A percentile compares a stretch with the other conserved stretches of the same genome.
phyloP scores from a whole-genome alignment of 2,113 vertebrate genomes.

The Melanotaenia duboulayi region DNA sequence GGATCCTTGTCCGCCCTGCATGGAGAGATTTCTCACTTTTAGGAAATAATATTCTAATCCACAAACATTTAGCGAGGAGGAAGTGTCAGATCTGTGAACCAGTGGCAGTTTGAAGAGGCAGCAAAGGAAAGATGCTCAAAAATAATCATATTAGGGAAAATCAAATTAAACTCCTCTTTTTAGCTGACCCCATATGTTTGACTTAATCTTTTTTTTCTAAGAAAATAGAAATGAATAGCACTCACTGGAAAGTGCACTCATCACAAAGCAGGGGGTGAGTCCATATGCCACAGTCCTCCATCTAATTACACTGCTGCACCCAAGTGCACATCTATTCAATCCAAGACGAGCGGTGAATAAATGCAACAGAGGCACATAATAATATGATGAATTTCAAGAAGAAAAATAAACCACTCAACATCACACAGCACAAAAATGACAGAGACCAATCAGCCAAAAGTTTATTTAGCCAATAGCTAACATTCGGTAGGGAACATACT shows the following conservation, averaged over 20 bases:
- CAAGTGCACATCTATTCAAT: constrained; percentile 27
- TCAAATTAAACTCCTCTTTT: constrained; percentile 56
- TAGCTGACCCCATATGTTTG: constrained; percentile 58
- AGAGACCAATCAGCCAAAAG: too few relatives aligned
- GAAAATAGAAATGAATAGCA: constrained; percentile 56
- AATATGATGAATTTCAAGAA: background rate
- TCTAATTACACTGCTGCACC: constrained; percentile 47
- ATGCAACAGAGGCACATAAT: background rate
- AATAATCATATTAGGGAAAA: constrained; percentile 48
- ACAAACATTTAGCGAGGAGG: background rate
- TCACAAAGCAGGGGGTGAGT: constrained; percentile 24
- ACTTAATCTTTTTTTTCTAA: constrained; percentile 36
- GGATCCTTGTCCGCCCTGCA: too few relatives aligned
- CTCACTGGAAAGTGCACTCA: constrained; percentile 35
- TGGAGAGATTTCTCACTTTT: background rate
- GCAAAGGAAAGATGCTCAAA: background rate
- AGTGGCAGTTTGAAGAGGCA: background rate
- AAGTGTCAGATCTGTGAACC: background rate
- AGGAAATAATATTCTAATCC: background rate
- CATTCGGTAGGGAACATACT: too few relatives aligned
- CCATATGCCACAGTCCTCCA: constrained; percentile 34
- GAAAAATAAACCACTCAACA: background rate
- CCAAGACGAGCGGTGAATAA: constrained; percentile 13
- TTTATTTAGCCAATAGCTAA: too few relatives aligned
- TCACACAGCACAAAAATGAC: too few relatives aligned